Base-by-base conservation (phyloP, 2,888 invertebrate genomes). In the Lasius fuliginosus region DNA sequence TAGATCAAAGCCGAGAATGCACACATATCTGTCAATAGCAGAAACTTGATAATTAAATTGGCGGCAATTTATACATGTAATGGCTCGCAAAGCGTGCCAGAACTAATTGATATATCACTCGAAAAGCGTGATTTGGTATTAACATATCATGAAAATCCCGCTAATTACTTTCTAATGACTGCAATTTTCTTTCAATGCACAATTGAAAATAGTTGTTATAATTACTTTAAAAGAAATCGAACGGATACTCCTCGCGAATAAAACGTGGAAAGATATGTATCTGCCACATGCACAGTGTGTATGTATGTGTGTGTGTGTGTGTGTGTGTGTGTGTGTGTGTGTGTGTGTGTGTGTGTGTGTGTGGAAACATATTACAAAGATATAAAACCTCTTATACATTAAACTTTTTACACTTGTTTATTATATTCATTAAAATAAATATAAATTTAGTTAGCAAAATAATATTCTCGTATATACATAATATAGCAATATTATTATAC, bases 41-140 rank as follows among this genome's bases (percentile, higher is more conserved):
- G 60, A n/a, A 15, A 46, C n/a, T 12, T 74, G 79, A 81, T 81
- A 81, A 81, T 81, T 81, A 81, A 81, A 81, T 81, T 12, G 79
- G 60, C 46, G 60, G n/a, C 76, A 81, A 81, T 81, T 81, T 81
- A 74, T 81, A 74, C 46, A 74, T 60, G 33, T 79, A 79, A 79
- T 60, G 46, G 27, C 12, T 27, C 46, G 27, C 75, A 33, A 18
- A 46, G 27, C 33, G 42, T 12, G 2, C 79, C 42, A 42, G 23
- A 46, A 23, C 27, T 74, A 60, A 74, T 81, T 74, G 46, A 81
- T 46, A 18, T 49, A 74, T 73, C 46, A 27, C n/a, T 74, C 60
- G 60, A 36, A 71, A 56, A 71, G 30, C 56, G 40, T 71, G 77
- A 71, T 71, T 30, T 69, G 23, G 18, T 53, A 56, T 77, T 69